Percentiles rank a stretch among this genome's conserved stretches.
phyloP scores from a whole-genome alignment of 1,140 invertebrate genomes.

The Anoplophora glabripennis region DNA sequence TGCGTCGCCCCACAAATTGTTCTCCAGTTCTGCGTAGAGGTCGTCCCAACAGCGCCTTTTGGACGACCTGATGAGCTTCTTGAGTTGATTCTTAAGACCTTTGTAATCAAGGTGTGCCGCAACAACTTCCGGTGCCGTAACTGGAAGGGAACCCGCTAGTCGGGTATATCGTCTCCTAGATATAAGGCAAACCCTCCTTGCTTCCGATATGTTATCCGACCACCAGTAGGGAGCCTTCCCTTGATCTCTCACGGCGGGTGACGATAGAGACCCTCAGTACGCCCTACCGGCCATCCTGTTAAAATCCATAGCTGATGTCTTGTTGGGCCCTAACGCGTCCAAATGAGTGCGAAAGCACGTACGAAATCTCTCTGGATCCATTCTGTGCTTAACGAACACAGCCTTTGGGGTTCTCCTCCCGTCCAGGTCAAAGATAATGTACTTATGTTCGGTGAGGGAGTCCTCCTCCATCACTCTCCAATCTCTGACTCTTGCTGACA shows the following conservation, averaged over 20 bases:
- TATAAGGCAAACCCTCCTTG: neutral
- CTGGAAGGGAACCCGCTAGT: neutral
- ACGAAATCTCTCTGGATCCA: neutral
- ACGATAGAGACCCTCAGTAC: neutral
- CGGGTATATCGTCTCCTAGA: neutral
- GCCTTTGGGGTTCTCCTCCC: neutral
- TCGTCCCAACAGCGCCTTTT: conserved; percentile 1
- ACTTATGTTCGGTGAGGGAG: conserved; percentile 5
- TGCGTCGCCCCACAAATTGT: conserved; percentile 3
- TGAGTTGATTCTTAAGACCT: neutral
- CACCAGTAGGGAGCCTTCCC: neutral
- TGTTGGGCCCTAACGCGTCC: too few species aligned
- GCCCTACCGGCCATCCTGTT: neutral
- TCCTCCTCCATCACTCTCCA: conserved; percentile 9
- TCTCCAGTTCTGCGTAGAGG: neutral
- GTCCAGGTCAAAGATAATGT: neutral
- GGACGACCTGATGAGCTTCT: neutral
- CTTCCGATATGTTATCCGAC: neutral
- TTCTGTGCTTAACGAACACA: neutral
- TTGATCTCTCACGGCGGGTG: neutral
- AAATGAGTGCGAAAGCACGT: neutral
- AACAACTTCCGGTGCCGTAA: neutral
- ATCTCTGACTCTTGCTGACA: neutral
- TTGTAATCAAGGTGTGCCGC: neutral
- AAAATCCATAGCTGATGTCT: neutral